Evolutionary conservation across 2,888 invertebrate species (phyloP), one percentile per base, ranked within the genome.

Genomic region (Caenorhabditis panamensis): DNA sequence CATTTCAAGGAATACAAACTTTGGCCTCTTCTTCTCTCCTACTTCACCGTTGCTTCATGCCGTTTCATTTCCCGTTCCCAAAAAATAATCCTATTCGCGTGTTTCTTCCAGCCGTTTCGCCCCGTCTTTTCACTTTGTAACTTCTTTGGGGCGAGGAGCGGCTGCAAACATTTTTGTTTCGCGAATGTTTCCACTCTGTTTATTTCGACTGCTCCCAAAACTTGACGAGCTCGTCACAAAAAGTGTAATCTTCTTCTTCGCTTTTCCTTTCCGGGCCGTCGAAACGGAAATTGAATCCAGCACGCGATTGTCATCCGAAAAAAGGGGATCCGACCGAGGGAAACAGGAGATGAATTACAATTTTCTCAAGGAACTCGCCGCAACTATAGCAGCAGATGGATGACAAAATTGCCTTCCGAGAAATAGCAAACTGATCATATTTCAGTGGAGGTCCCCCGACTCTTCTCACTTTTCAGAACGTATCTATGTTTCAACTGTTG

Each of bases 381-480:
- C 6, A 41, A 41, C 49, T 73, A 51, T 56, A 58, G 31, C 31
- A 58, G 64, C 64, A 41, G 62, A 72, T 72, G 62, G 62, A 26
- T 54, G 37, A 37, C 56, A 31, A 44, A 62, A 71, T 47, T 28
- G 54, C 56, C n/a, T 71, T 62, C 62, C 26, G 24, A 20, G 8
- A 37, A n/a, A 36, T 9, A 13, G 41, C 47, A 18, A 41, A 47
- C 49, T 22, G 11, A 75, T 66, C 64, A 41, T 44, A 66, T 75
- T 64, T 61, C 63, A 64, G 61, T 13, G 31, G 31, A n/a, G n/a
- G n/a, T n/a, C n/a, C 9, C 31, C 54, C 64, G n/a, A 44, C 54
- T 24, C 64, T 58, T 66, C 75, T 75, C 75, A 66, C 51, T 75
- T 75, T 75, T 58, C 73, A 73, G 64, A 75, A 64, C 58, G 73